Conservation (phyloP, 2,888 invertebrate species). For the Agriopis leucophaearia region DNA sequence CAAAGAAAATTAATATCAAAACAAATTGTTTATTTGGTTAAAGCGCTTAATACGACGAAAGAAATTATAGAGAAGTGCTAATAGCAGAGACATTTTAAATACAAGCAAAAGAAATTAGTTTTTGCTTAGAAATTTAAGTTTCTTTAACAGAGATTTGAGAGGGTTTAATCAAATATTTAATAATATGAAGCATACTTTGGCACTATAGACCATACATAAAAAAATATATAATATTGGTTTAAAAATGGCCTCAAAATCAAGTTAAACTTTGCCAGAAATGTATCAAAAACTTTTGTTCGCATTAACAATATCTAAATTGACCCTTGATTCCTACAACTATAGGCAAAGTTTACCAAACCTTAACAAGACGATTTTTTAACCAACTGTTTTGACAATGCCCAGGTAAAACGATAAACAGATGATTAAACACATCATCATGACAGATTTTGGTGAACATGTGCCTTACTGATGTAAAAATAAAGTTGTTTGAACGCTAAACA, state of each 20-base stretch:
- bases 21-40: constrained; percentile 77
- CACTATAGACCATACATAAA: neutral
- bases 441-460: neutral
- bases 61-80: constrained; percentile 33
- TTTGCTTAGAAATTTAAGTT: no score
- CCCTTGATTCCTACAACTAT: no score
- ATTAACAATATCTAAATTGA: no score
- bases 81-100: neutral
- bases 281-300: no score
- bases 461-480: neutral
- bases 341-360: no score
- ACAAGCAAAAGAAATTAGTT: no score
- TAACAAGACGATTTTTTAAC: no score
- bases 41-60: constrained; percentile 69
- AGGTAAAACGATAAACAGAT: no score
- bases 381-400: no score
- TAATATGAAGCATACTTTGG: neutral
- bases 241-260: neutral
- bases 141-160: neutral
- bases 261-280: no score
- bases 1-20: constrained; percentile 69
- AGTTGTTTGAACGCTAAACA: neutral
- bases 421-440: no score
- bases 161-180: neutral
- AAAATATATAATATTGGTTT: neutral